These are phyloP conservation scores for Poecilia picta DNA, from an alignment of 2,797 vertebrate species.

Conservation along the genomic window DNA sequence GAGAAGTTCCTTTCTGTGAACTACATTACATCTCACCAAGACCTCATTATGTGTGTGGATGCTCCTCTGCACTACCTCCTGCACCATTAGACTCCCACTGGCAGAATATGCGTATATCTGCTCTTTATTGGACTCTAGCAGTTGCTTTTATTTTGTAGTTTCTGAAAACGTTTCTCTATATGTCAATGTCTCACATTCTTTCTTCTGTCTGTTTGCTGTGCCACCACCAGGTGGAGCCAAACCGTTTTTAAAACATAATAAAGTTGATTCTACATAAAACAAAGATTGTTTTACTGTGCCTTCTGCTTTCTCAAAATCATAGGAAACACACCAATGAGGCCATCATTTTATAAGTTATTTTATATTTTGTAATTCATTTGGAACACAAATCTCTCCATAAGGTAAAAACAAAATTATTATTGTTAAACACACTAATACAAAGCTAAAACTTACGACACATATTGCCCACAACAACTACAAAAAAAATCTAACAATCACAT, in stretches of 20 bases:
- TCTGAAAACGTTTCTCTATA: neutral
- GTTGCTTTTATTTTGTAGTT: neutral
- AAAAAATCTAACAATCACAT: neutral
- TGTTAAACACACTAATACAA: neutral
- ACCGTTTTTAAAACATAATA: neutral
- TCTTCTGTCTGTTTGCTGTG: neutral
- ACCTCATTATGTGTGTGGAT: neutral
- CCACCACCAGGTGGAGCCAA: neutral
- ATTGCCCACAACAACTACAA: neutral
- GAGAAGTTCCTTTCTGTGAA: neutral
- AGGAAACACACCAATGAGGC: neutral
- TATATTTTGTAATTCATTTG: neutral
- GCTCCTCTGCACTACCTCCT: neutral
- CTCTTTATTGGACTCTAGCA: neutral
- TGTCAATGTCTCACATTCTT: neutral
- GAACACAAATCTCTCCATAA: neutral
- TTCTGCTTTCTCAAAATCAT: neutral
- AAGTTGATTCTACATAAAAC: neutral
- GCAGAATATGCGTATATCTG: neutral
- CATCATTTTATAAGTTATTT: neutral
- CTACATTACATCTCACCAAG: neutral
- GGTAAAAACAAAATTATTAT: neutral
- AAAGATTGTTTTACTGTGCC: neutral
- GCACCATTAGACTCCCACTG: neutral
- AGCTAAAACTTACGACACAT: neutral